phyloP scores from a whole-genome alignment of 2,113 vertebrate genomes.

The Tragelaphus imberbis region DNA sequence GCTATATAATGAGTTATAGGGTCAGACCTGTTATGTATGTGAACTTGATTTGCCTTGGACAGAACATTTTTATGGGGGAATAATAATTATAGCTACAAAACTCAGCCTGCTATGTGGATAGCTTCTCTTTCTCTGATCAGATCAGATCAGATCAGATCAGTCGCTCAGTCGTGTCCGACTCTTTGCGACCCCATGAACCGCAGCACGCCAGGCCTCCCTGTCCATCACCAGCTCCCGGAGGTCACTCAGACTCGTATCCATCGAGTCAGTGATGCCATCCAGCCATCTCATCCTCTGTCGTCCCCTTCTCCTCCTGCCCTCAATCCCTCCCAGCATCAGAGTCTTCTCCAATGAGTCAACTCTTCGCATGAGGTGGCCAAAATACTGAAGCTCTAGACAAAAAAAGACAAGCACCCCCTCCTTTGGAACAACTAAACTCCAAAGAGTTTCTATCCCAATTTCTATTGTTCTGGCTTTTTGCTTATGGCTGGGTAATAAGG shows the following conservation, averaged over 20 bases:
- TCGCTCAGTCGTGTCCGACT: too few species aligned
- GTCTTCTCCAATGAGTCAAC: too few species aligned
- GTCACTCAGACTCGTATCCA: too few species aligned
- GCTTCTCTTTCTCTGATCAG: not conserved
- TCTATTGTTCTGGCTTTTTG: conserved; percentile 54
- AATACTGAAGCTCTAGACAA: conserved; percentile 35
- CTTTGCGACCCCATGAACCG: too few species aligned
- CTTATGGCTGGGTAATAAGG: conserved; percentile 37
- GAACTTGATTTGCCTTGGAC: conserved; percentile 24
- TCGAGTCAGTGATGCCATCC: too few species aligned
- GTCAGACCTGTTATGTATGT: conserved; percentile 52
- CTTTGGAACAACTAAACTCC: not conserved
- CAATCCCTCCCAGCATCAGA: too few species aligned
- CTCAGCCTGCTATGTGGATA: fast-evolving
- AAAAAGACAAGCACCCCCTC: not conserved
- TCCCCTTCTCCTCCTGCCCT: too few species aligned
- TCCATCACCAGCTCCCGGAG: too few species aligned
- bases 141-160: too few species aligned
- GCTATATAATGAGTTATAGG: conserved; percentile 36
- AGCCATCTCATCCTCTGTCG: too few species aligned
- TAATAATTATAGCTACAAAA: conserved; percentile 7
- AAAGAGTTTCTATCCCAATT: conserved; percentile 40
- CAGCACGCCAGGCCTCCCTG: too few species aligned
- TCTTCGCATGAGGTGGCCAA: too few species aligned
- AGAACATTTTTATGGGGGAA: conserved; percentile 61